Conservation (phyloP, 2,888 invertebrate species). For the Seira sanloemensis region DNA sequence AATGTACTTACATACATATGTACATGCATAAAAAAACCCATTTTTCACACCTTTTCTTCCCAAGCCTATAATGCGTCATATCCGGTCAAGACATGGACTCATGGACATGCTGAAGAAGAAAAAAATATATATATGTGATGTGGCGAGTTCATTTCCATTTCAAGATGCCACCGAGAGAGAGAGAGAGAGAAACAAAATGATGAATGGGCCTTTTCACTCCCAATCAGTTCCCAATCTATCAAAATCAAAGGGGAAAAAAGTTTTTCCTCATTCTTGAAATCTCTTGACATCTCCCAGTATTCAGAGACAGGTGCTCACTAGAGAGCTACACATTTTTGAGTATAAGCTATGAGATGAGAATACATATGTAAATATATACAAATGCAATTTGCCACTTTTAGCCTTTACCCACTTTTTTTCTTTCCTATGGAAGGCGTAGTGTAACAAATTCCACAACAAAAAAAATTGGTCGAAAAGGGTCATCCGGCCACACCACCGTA, state of each 20-base stretch:
- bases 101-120: too few species aligned
- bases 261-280: background rate
- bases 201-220: background rate
- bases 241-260: background rate
- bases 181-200: too few species aligned
- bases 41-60: background rate
- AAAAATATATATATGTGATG: background rate
- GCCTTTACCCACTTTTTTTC: conserved; percentile 13
- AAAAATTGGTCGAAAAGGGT: conserved; percentile 5
- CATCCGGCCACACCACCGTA: background rate
- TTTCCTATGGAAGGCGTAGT: background rate
- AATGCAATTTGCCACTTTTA: background rate
- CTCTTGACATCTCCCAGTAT: background rate
- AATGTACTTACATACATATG: background rate
- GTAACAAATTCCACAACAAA: background rate
- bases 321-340: background rate
- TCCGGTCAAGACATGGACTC: conserved; percentile 3
- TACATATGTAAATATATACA: too few species aligned
- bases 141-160: background rate
- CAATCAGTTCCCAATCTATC: background rate
- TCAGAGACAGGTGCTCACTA: background rate
- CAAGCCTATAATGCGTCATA: background rate
- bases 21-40: background rate
- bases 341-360: background rate
- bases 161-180: too few species aligned